Base-by-base conservation (phyloP, 30 jellyfish, hydroid and myxozoan genomes). In the Pelagia noctiluca region DNA sequence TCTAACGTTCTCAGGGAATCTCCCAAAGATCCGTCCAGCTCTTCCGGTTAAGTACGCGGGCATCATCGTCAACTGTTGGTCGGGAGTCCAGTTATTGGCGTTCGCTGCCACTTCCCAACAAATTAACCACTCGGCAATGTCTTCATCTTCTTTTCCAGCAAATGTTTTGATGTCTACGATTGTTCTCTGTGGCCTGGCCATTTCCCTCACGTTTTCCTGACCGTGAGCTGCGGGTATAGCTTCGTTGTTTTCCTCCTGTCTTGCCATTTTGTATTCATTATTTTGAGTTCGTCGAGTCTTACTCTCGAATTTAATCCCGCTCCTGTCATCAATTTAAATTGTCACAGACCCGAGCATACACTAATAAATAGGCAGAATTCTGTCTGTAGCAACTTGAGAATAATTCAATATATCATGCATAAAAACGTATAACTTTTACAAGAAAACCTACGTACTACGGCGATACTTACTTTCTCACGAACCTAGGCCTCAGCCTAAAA, bases 11-110 rank as follows among this genome's bases (percentile, higher is more conserved):
- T 4, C 34, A 22, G 35, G 72, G 30, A 60, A n/a, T 60, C 72
- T 60, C 62, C 72, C 30, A 26, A 60, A 60, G 35, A 60, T 8
- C 21, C 35, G 72, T 60, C 34, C 72, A 60, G 72, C 72, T 26
- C 72, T 60, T 26, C 72, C 57, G 57, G 57, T 42, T 42, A 42
- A 16, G 16, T 16, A 5, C 8, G 57, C 57, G 16, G 57, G 57
- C 57, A 42, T 16, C 12, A 42, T 16, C 16, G 57, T 42, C 16
- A 42, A 5, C 57, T 42, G 57, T 16, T 42, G 57, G 8, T 42
- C 57, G 12, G 12, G 57, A 5, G 57, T 42, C 8, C 57, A 42
- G 57, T 42, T 42, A 42, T 42, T 42, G 16, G 57, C 57, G 16
- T 42, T 42, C 16, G 57, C 16, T 8, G 57, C 57, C 12, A 8